Evolutionary conservation across 2,113 vertebrate species (phyloP).

Genomic region (Hystrix cristata): DNA sequence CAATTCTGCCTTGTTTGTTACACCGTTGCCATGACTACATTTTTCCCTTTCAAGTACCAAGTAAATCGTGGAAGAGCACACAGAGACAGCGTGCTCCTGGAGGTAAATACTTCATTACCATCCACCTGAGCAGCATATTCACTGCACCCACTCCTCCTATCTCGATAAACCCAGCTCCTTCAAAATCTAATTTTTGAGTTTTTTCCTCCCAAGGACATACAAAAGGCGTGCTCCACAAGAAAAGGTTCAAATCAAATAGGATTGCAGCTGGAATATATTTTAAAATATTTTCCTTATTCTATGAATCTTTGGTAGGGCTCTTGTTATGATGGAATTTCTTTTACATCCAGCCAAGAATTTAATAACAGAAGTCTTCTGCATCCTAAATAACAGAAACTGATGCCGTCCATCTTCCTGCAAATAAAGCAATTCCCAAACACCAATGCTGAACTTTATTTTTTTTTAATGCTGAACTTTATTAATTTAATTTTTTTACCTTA

Average conservation of each 20-base stretch:
- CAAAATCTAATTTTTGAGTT: constrained; percentile 78
- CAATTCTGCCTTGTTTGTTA: constrained; percentile 84
- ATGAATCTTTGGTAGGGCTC: constrained; percentile 12
- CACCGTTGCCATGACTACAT: constrained; percentile 84
- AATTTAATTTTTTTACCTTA: not conserved
- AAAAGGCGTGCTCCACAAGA: constrained; percentile 57
- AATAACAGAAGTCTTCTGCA: constrained; percentile 22
- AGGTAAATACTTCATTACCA: constrained; percentile 76
- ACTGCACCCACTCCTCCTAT: constrained; percentile 33
- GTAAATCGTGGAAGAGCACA: constrained; percentile 82
- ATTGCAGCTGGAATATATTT: constrained; percentile 44
- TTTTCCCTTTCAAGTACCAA: constrained; percentile 84
- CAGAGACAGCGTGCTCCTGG: constrained; percentile 79
- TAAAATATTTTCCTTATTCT: constrained; percentile 58
- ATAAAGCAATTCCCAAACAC: constrained; percentile 17
- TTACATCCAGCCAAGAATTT: constrained; percentile 48
- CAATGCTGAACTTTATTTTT: not conserved
- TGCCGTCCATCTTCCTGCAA: constrained; percentile 6
- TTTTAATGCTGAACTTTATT: not conserved
- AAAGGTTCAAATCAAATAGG: constrained; percentile 54
- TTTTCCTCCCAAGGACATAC: constrained; percentile 65
- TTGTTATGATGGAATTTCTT: not conserved
- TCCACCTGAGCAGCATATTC: constrained; percentile 69
- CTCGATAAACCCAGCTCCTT: constrained; percentile 67
- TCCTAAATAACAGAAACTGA: constrained; percentile 20